Conservation (phyloP, 2,888 invertebrate genomes). For the Epistrophe eligans region DNA sequence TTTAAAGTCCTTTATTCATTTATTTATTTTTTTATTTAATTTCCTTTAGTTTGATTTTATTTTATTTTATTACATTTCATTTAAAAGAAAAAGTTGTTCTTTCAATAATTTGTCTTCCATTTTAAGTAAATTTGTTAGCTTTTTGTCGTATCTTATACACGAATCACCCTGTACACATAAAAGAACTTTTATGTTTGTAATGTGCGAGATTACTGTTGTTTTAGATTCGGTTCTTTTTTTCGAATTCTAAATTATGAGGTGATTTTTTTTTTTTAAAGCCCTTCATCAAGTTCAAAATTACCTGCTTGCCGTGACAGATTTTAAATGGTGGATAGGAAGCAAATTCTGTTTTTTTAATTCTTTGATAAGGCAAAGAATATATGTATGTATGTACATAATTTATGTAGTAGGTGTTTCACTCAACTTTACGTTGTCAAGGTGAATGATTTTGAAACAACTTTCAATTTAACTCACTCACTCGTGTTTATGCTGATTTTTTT, state of each 20-base stretch:
- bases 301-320: conserved; percentile 9
- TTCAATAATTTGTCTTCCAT: too few species aligned
- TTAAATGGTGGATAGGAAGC: conserved; percentile 50
- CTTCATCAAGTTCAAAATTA: background rate
- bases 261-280: background rate
- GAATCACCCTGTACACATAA: too few species aligned
- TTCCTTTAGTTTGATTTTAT: too few species aligned
- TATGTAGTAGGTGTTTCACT: conserved; percentile 30
- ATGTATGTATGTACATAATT: too few species aligned
- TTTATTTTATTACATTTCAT: too few species aligned
- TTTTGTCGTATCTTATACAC: too few species aligned
- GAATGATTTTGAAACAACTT: conserved; percentile 62
- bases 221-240: background rate
- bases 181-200: background rate
- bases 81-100: too few species aligned
- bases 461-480: conserved; percentile 45
- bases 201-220: conserved; percentile 52
- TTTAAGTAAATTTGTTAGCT: too few species aligned
- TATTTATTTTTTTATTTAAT: too few species aligned
- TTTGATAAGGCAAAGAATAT: conserved; percentile 30
- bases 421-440: conserved; percentile 46
- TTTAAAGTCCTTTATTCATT: too few species aligned
- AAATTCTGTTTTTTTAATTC: conserved; percentile 20
- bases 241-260: background rate
- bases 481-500: background rate